These are phyloP conservation scores for Schizotus pectinicornis DNA, from an alignment of 2,888 invertebrate genomes.

Conservation along the genomic window DNA sequence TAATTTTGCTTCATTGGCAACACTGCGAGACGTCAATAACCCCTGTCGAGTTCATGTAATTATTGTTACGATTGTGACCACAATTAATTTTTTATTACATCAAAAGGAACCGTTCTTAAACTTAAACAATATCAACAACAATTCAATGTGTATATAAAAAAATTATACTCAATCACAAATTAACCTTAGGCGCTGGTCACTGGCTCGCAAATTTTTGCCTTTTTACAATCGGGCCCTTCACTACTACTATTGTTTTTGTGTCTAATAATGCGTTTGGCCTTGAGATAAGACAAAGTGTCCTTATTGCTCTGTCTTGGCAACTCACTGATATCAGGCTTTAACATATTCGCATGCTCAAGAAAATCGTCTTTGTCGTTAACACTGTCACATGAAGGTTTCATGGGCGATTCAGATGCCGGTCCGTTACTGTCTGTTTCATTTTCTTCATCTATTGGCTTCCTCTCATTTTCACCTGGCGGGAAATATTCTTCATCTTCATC, in stretches of 20 bases:
- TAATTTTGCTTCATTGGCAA: too few relatives aligned
- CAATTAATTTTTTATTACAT: background rate
- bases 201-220: conserved; percentile 37
- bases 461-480: background rate
- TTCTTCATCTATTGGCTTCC: conserved; percentile 9
- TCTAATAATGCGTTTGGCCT: conserved; percentile 55
- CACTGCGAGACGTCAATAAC: too few relatives aligned
- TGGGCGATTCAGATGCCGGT: conserved; percentile 28
- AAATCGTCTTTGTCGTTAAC: conserved; percentile 33
- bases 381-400: conserved; percentile 43
- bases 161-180: background rate
- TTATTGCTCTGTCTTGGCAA: conserved; percentile 47
- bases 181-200: background rate
- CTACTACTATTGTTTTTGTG: conserved; percentile 45
- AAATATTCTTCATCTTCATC: conserved; percentile 25
- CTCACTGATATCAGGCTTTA: conserved; percentile 50
- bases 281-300: conserved; percentile 55
- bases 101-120: background rate
- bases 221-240: conserved; percentile 48
- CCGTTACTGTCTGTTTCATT: conserved; percentile 8
- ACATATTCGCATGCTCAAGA: conserved; percentile 36
- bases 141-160: background rate
- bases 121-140: background rate
- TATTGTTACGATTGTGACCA: background rate
- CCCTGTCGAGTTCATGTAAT: too few relatives aligned